These are phyloP conservation scores for Thripadectes ignobilis DNA, from an alignment of 2,797 vertebrate genomes.

Conservation along the genomic window DNA sequence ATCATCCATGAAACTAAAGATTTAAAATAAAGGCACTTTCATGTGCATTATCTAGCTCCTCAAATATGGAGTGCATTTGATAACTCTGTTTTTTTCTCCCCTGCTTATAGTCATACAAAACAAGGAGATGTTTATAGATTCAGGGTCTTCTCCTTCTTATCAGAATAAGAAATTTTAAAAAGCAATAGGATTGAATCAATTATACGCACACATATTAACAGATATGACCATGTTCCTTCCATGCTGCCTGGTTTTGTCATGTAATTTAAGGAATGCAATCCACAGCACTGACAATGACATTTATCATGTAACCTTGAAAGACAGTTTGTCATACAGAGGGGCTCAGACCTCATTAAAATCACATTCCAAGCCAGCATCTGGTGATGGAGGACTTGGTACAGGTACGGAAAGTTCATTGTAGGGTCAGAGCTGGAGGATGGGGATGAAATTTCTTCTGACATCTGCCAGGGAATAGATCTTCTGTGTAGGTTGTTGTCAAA, in stretches of 20 bases:
- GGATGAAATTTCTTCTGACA: not conserved
- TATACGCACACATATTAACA: not conserved
- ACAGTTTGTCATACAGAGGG: not conserved
- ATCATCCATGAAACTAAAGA: not conserved
- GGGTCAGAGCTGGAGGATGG: not conserved
- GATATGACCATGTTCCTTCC: not conserved
- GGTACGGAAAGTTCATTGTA: not conserved
- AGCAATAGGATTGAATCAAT: not conserved
- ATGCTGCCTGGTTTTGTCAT: not conserved
- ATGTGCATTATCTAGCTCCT: not conserved
- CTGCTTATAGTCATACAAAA: not conserved
- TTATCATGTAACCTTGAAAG: slow-evolving; percentile 2
- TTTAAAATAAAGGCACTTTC: not conserved
- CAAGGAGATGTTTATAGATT: not conserved
- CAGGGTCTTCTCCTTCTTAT: not conserved
- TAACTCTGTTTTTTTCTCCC: not conserved
- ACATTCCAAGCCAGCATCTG: not conserved
- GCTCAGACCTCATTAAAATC: not conserved
- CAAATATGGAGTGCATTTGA: not conserved
- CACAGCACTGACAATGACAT: not conserved
- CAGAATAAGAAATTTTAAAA: not conserved
- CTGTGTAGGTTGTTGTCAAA: not conserved
- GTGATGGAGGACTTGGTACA: not conserved
- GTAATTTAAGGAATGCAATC: not conserved
- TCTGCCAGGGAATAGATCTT: not conserved